phyloP scores from a whole-genome alignment of 2,888 invertebrate genomes.

The Nasonovia ribisnigri region DNA sequence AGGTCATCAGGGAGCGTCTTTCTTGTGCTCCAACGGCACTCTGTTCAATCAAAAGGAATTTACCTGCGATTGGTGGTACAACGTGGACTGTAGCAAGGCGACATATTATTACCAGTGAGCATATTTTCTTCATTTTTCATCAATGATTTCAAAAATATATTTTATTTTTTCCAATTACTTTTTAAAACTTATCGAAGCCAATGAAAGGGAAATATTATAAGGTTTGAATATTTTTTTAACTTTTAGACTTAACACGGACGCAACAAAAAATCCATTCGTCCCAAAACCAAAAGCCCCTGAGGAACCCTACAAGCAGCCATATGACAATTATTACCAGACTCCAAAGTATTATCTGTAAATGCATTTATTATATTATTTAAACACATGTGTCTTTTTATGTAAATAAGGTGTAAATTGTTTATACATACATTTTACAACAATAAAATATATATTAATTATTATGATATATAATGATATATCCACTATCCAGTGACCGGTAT shows the following conservation, averaged over 20 bases:
- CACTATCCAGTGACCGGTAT: neutral
- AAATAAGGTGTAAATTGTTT: slow-evolving; percentile 50
- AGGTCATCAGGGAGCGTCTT: slow-evolving; percentile 80
- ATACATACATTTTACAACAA: slow-evolving; percentile 13
- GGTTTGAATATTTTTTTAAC: slow-evolving; percentile 29
- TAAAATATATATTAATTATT: neutral
- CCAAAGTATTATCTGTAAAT: slow-evolving; percentile 28
- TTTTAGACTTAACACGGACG: slow-evolving; percentile 82
- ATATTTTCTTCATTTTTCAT: neutral
- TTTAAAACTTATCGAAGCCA: neutral
- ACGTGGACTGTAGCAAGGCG: slow-evolving; percentile 86
- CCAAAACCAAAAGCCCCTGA: slow-evolving; percentile 80
- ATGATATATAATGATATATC: neutral
- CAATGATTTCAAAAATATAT: neutral
- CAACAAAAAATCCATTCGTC: slow-evolving; percentile 83
- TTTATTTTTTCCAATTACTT: neutral
- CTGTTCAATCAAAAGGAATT: slow-evolving; percentile 89
- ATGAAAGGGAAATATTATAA: neutral
- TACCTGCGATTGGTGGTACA: slow-evolving; percentile 93
- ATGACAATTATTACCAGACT: slow-evolving; percentile 37
- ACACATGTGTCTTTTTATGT: slow-evolving; percentile 29
- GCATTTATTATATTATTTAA: neutral
- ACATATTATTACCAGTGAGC: slow-evolving; percentile 79
- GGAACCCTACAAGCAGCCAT: slow-evolving; percentile 68
- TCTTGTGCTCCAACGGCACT: slow-evolving; percentile 89